Conservation (phyloP, 1,140 invertebrate genomes). For the Rhysida immarginata region DNA sequence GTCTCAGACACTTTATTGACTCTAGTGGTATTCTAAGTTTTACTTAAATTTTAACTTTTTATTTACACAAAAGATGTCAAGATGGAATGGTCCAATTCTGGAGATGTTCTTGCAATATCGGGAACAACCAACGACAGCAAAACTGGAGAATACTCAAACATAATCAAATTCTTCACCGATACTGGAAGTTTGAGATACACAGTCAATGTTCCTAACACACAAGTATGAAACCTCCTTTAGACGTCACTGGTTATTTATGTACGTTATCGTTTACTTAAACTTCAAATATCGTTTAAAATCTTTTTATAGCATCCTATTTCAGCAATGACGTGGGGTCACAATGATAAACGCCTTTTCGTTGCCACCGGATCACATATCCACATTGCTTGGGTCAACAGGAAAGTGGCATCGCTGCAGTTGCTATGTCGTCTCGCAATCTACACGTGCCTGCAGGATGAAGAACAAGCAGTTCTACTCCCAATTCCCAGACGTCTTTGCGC, state of each 20-base stretch:
- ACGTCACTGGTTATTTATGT: background rate
- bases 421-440: conserved; percentile 59
- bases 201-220: conserved; percentile 53
- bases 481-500: conserved; percentile 69
- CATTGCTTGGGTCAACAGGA: conserved; percentile 71
- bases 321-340: conserved; percentile 93
- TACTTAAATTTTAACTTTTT: background rate
- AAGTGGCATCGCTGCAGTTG: conserved; percentile 75
- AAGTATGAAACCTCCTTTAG: no score
- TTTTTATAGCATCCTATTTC: conserved; percentile 56
- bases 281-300: background rate
- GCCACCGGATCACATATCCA: conserved; percentile 66
- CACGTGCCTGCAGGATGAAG: conserved; percentile 38
- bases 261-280: background rate
- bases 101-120: conserved; percentile 80
- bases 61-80: conserved; percentile 32
- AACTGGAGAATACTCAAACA: conserved; percentile 41
- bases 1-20: no score
- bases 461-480: conserved; percentile 47
- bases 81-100: conserved; percentile 92
- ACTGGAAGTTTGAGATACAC: conserved; percentile 54
- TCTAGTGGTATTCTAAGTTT: no score
- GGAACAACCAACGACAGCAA: conserved; percentile 39
- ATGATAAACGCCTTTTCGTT: conserved; percentile 83
- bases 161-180: conserved; percentile 64